phyloP scores from a whole-genome alignment of 2,113 vertebrate genomes.

The Limnothrissa miodon region DNA sequence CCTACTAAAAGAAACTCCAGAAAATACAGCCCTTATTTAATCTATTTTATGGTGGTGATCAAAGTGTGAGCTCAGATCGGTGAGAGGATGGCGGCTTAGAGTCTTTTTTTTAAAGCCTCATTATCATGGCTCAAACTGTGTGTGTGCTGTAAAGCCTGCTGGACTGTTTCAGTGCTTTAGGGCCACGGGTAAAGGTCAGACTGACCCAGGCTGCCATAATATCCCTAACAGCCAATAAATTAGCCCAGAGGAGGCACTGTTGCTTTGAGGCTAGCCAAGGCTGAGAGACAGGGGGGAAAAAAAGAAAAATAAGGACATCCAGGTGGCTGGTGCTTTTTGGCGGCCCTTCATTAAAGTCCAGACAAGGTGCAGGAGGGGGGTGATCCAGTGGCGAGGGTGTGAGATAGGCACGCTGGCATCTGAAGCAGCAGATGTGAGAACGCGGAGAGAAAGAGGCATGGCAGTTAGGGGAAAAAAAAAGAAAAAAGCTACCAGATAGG shows the following conservation, averaged over 20 bases:
- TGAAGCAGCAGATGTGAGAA: not conserved
- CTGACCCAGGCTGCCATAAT: conserved; percentile 26
- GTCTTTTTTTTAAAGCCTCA: conserved; percentile 38
- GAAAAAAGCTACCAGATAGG: not conserved
- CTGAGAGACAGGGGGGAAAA: not conserved
- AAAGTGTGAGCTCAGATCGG: conserved; percentile 38
- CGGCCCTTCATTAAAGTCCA: not conserved
- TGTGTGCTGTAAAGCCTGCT: conserved; percentile 7
- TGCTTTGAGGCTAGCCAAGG: not conserved
- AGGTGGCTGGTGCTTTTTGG: not conserved
- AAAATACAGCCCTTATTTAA: conserved; percentile 30
- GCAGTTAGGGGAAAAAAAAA: not conserved
- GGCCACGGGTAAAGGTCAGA: conserved; percentile 38
- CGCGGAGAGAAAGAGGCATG: not conserved
- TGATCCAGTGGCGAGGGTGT: not conserved
- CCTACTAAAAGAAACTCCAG: conserved; percentile 35
- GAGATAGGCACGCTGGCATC: not conserved
- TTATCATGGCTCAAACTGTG: conserved; percentile 41
- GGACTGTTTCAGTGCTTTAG: conserved; percentile 26
- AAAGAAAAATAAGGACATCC: not conserved
- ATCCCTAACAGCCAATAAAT: conserved; percentile 35
- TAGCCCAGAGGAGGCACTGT: conserved; percentile 17
- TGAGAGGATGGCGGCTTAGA: conserved; percentile 32
- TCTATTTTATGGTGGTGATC: conserved; percentile 37
- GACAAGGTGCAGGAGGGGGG: not conserved